Base-by-base conservation (phyloP, 2,888 invertebrate genomes). In the Caenorhabditis panamensis region DNA sequence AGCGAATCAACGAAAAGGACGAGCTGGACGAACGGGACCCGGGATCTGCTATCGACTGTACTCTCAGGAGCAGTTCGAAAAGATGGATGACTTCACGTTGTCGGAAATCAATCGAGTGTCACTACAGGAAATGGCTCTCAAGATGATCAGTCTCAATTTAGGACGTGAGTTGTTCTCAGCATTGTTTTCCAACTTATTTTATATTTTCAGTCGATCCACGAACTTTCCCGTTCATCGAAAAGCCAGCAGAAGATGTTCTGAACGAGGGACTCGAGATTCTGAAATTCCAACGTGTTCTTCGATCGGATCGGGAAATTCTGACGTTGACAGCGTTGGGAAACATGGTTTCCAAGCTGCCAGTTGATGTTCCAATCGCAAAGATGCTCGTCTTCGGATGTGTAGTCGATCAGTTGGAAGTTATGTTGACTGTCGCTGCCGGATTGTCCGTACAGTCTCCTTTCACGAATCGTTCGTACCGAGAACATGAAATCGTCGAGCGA, bases 131-230 rank as follows among this genome's bases (percentile, higher is more conserved):
- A 93, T 98, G 31, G 92, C 97, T 1, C 92, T 99, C 47, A 94
- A 96, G 91, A 96, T 99, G 96, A 94, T 96, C 67, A 94, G 96
- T 0, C 94, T 99, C 93, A 97, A 98, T 0, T 93, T 99, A 67
- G 95, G 94, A 54, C 95, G 98, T 92, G 95, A 95, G 88, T 71
- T 41, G 11, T 13, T 75, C n/a, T 56, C 37, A 36, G 18, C 22
- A 20, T 20, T 47, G 8, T 58, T 22, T 36, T 36, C n/a, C 13
- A 24, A 20, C 9, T 31, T 31, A 6, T 31, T 31, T 31, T 31
- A 4, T 31, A 6, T 31, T 80, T 85, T 67, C 75, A 89, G 88
- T 89, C 58, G 87, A 89, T 59, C 88, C 88, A 8, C 81, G 71
- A 72, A 92, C 92, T 87, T 99, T 99, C 92, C 97, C 97, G 0